Conservation (phyloP, 2,888 invertebrate species). For the Pseudanteris insignis region DNA sequence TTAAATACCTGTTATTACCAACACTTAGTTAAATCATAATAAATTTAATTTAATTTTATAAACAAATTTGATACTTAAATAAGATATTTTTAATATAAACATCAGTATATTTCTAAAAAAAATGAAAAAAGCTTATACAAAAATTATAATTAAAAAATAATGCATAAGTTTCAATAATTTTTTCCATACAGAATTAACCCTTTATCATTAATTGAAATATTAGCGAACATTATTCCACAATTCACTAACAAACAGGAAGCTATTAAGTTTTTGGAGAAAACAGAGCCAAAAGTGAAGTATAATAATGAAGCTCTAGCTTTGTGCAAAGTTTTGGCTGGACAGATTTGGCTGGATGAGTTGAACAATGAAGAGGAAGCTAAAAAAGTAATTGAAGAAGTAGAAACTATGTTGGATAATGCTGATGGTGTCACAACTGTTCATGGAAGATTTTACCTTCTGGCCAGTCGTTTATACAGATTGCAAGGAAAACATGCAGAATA, state of each 20-base stretch:
- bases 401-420: constrained; percentile 84
- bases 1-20: no score
- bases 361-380: constrained; percentile 82
- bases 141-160: constrained; percentile 33
- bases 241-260: constrained; percentile 84
- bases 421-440: constrained; percentile 95
- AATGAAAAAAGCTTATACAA: no score
- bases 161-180: no score
- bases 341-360: constrained; percentile 80
- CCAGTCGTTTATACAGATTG: constrained; percentile 87
- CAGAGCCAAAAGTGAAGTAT: constrained; percentile 85
- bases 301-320: constrained; percentile 88
- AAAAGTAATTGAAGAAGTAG: constrained; percentile 87
- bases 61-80: no score
- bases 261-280: constrained; percentile 86
- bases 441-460: constrained; percentile 91
- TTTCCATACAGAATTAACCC: constrained; percentile 95
- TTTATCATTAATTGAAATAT: constrained; percentile 88
- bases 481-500: constrained; percentile 93
- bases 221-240: constrained; percentile 79
- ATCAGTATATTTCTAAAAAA: no score
- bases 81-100: no score
- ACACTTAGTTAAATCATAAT: no score
- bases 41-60: no score
- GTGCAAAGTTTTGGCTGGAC: constrained; percentile 87